A percentile compares a stretch with the other conserved stretches of the same genome.
phyloP scores from a whole-genome alignment of 2,888 invertebrate genomes.

The Cylloceria caligata region DNA sequence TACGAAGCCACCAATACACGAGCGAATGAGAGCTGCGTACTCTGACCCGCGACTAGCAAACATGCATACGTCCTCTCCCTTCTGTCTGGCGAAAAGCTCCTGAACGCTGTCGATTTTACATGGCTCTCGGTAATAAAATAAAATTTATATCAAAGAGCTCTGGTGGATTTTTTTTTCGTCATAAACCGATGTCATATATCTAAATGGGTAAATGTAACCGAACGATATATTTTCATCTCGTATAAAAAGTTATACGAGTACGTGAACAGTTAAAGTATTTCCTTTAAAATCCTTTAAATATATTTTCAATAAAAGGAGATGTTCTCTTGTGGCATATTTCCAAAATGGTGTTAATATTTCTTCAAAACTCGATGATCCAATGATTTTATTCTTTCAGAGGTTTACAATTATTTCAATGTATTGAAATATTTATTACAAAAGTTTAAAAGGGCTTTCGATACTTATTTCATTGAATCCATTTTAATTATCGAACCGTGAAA shows the following conservation, averaged over 20 bases:
- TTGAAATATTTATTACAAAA: too few relatives aligned
- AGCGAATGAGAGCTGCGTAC: conserved; percentile 46
- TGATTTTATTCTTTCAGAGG: too few relatives aligned
- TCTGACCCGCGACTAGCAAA: conserved; percentile 48
- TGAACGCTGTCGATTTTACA: conserved; percentile 21
- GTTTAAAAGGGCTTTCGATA: too few relatives aligned
- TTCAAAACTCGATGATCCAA: too few relatives aligned
- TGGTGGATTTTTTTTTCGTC: not conserved
- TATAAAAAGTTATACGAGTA: not conserved
- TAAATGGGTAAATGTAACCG: not conserved
- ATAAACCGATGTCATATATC: not conserved
- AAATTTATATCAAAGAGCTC: conserved; percentile 15
- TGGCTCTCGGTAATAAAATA: not conserved
- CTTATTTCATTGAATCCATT: too few relatives aligned
- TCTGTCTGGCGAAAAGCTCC: conserved; percentile 33
- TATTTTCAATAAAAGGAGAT: not conserved
- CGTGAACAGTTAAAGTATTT: not conserved
- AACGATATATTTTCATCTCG: not conserved
- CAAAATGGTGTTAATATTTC: too few relatives aligned
- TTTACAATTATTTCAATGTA: too few relatives aligned
- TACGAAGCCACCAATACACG: conserved; percentile 56
- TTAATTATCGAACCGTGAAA: too few relatives aligned
- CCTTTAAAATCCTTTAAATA: not conserved
- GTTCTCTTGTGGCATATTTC: too few relatives aligned
- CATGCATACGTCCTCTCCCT: conserved; percentile 52